A percentile compares a stretch with the other conserved stretches of the same genome.
Evolutionary conservation across 2,113 vertebrate genomes (phyloP).

Genomic region (Peromyscus leucopus): DNA sequence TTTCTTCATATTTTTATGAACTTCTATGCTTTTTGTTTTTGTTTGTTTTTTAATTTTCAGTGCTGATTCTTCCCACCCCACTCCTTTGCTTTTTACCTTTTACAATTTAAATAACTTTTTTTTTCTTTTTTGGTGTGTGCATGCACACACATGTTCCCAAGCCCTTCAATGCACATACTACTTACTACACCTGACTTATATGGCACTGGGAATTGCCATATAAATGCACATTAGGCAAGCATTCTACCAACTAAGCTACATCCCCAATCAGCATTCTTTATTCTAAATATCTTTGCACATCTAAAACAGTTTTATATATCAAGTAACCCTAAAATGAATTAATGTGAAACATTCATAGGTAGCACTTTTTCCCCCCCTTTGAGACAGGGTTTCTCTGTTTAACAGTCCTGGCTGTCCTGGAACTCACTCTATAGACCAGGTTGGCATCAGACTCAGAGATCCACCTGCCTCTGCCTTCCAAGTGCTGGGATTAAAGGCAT

Average conservation of each 20-base stretch:
- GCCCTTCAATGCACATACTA: neutral
- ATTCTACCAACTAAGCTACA: neutral
- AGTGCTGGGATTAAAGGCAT: neutral
- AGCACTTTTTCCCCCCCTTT: neutral
- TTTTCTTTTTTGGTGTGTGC: neutral
- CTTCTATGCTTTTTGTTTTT: neutral
- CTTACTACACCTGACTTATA: neutral
- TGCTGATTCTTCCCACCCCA: neutral
- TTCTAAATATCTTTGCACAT: neutral
- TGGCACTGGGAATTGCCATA: neutral
- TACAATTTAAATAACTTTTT: constrained; percentile 23
- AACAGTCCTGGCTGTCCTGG: neutral
- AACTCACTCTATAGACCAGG: neutral
- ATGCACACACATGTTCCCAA: neutral
- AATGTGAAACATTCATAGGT: neutral
- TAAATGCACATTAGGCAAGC: neutral
- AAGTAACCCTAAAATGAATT: constrained; percentile 35
- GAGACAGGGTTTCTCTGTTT: neutral
- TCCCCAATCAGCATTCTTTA: neutral
- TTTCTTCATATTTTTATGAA: neutral
- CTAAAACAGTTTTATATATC: neutral
- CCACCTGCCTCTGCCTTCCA: neutral
- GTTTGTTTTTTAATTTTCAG: constrained; percentile 19
- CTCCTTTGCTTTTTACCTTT: neutral
- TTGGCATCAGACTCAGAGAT: neutral